phyloP scores from a whole-genome alignment of 2,797 vertebrate species.

The Hephaestus fuliginosus region DNA sequence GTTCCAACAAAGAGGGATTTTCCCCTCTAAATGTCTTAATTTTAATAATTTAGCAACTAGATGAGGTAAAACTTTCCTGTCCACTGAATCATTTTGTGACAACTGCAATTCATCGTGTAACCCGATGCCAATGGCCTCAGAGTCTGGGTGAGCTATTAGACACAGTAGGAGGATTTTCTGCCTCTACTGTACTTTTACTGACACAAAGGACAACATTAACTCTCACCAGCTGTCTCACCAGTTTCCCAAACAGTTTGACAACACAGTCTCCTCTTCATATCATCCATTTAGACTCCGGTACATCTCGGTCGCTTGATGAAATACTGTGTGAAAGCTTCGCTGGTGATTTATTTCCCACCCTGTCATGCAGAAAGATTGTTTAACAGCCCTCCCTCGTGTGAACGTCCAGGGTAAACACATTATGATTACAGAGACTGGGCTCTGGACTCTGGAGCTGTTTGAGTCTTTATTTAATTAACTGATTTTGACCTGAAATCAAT shows the following conservation, averaged over 20 bases:
- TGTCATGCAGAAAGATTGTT: constrained; percentile 32
- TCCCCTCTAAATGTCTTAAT: no score
- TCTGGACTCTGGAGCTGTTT: constrained; percentile 37
- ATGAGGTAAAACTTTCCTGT: no score
- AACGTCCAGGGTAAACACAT: constrained; percentile 31
- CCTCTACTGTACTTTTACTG: neutral
- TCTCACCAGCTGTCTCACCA: neutral
- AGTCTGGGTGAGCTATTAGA: no score
- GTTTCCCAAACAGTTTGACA: neutral
- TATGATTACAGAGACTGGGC: constrained; percentile 31
- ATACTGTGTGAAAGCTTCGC: neutral
- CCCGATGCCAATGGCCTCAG: no score
- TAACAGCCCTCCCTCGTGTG: neutral
- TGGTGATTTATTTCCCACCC: constrained; percentile 3
- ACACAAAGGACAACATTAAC: neutral
- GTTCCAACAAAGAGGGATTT: no score
- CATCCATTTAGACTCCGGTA: constrained; percentile 1
- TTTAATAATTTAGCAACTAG: no score
- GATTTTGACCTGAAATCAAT: constrained; percentile 67
- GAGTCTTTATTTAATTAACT: constrained; percentile 65
- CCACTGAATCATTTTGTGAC: no score
- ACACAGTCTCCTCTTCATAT: neutral
- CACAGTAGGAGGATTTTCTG: no score
- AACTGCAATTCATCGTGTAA: no score
- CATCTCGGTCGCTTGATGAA: neutral